phyloP scores from a whole-genome alignment of 2,888 invertebrate species.

The Ellobium chinense region DNA sequence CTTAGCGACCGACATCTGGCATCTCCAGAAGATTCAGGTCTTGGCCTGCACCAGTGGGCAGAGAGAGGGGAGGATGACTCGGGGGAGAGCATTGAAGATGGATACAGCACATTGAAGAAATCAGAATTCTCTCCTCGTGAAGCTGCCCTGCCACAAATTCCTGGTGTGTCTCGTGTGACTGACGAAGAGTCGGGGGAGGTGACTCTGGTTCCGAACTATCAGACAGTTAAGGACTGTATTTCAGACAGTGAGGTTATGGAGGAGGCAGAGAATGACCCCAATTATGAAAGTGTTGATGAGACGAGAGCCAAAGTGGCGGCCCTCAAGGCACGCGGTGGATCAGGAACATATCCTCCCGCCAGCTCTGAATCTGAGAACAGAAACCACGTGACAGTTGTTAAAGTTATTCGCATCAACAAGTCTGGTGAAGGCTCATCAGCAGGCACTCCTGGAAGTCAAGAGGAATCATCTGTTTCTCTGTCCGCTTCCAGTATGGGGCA shows the following conservation, averaged over 20 bases:
- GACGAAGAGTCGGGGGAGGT: constrained; percentile 45
- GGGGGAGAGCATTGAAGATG: constrained; percentile 27
- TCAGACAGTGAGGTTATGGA: constrained; percentile 34
- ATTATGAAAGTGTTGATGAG: constrained; percentile 74
- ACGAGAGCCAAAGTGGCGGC: constrained; percentile 58
- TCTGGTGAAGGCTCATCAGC: no score
- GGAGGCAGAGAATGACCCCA: constrained; percentile 65
- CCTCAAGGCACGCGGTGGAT: background rate
- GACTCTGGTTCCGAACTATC: constrained; percentile 62
- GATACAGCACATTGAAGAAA: constrained; percentile 36
- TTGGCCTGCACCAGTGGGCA: constrained; percentile 31
- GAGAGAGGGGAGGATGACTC: constrained; percentile 19
- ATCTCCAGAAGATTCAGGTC: constrained; percentile 48
- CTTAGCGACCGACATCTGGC: constrained; percentile 51
- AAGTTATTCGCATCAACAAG: background rate
- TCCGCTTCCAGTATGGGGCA: constrained; percentile 62
- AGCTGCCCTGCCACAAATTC: constrained; percentile 29
- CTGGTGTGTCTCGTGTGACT: background rate
- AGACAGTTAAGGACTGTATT: constrained; percentile 59
- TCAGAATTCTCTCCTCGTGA: constrained; percentile 46
- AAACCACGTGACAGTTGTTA: background rate
- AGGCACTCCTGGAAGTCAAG: constrained; percentile 8
- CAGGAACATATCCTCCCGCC: background rate
- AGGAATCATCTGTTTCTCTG: no score
- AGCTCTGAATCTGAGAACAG: background rate